Evolutionary conservation across 2,113 vertebrate species (phyloP).

Genomic region (Edolisoma coerulescens): DNA sequence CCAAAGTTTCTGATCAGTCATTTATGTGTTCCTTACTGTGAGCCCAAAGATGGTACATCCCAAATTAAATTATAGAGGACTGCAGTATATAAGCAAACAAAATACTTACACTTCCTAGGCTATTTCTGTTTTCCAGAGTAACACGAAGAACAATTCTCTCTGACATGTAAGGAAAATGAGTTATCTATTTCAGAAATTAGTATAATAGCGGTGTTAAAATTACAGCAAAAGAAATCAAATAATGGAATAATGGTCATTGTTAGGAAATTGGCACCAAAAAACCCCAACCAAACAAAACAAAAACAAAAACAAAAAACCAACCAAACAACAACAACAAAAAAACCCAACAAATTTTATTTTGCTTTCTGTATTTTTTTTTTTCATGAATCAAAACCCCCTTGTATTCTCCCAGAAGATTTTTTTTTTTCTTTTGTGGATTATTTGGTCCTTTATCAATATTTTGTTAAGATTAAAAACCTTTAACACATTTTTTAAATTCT

Average conservation of each 20-base stretch:
- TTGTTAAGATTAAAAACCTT: neutral
- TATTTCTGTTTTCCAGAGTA: neutral
- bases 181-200: neutral
- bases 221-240: neutral
- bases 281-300: neutral
- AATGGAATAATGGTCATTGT: neutral
- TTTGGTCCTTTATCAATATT: neutral
- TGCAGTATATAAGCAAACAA: neutral
- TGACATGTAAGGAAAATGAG: neutral
- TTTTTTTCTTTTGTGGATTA: neutral
- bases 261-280: neutral
- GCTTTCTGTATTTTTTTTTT: neutral
- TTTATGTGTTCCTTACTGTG: neutral
- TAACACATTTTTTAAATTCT: neutral
- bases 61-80: neutral
- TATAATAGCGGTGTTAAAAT: neutral
- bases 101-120: neutral
- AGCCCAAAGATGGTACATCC: neutral
- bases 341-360: neutral
- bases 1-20: neutral
- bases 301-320: neutral
- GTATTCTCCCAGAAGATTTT: neutral
- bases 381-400: rapidly evolving
- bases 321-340: no score
- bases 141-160: neutral